Evolutionary conservation across 2,888 invertebrate species (phyloP).

Genomic region (Allacma fusca): DNA sequence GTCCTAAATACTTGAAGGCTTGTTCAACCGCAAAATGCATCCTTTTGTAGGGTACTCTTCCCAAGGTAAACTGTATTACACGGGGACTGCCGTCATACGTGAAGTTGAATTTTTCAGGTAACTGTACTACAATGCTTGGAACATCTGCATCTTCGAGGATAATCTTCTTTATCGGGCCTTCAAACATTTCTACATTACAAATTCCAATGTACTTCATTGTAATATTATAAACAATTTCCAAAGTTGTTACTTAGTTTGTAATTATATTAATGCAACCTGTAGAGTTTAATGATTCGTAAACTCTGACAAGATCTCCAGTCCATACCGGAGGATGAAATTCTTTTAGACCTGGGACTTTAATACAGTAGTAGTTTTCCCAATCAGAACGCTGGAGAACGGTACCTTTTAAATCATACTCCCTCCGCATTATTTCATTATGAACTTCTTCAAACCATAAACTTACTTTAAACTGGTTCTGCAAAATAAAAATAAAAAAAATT

Average conservation of each 20-base stretch:
- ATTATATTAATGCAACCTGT: too few species aligned
- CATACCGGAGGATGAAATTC: constrained; percentile 87
- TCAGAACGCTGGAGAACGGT: constrained; percentile 71
- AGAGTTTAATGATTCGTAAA: constrained; percentile 63
- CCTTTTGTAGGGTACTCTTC: constrained; percentile 71
- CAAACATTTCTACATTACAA: background rate
- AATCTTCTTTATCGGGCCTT: constrained; percentile 8
- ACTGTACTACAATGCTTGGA: constrained; percentile 74
- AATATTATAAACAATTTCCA: background rate
- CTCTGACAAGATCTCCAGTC: constrained; percentile 75
- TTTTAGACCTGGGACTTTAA: constrained; percentile 82
- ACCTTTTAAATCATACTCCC: constrained; percentile 74
- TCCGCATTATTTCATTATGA: constrained; percentile 72
- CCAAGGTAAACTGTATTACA: constrained; percentile 77
- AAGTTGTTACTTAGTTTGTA: too few species aligned
- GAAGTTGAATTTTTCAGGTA: constrained; percentile 77
- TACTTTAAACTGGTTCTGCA: constrained; percentile 72
- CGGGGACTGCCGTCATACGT: constrained; percentile 80
- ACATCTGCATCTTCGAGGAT: background rate
- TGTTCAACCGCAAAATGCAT: constrained; percentile 78
- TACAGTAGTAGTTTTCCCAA: constrained; percentile 74
- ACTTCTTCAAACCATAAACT: constrained; percentile 85
- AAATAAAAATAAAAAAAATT: background rate
- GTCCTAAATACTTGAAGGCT: constrained; percentile 72
- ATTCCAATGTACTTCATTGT: too few species aligned